Conservation (phyloP, 2,888 invertebrate species). For the Disparrhopalites patrizii region DNA sequence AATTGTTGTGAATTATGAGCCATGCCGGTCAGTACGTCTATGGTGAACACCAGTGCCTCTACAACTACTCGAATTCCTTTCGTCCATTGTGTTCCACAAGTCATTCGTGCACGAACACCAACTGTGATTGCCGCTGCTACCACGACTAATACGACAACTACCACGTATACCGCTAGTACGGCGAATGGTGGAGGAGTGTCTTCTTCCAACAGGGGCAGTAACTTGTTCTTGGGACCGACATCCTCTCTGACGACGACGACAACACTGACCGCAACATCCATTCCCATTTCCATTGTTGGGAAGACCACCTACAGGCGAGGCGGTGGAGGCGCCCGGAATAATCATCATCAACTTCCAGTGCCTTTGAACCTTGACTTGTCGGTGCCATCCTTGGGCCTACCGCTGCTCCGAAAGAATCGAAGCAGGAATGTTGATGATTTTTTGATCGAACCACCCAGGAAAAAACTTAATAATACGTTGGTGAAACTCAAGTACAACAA, state of each 20-base stretch:
- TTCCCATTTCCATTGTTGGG: constrained; percentile 19
- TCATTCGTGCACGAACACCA: constrained; percentile 15
- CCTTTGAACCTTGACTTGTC: too few species aligned
- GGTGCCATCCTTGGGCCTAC: not conserved
- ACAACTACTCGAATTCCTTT: constrained; percentile 16
- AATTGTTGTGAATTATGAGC: constrained; percentile 19
- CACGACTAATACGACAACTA: not conserved
- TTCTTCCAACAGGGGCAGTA: too few species aligned
- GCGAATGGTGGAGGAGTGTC: constrained; percentile 11
- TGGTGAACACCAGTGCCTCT: too few species aligned
- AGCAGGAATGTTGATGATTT: not conserved
- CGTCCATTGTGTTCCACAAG: constrained; percentile 21
- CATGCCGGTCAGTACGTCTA: constrained; percentile 24
- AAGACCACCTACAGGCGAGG: constrained; percentile 6
- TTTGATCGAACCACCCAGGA: constrained; percentile 2
- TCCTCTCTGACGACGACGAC: too few species aligned
- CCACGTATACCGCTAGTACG: not conserved
- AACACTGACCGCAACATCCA: constrained; percentile 5
- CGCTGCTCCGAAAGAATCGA: not conserved
- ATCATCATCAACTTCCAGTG: too few species aligned
- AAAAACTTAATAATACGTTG: constrained; percentile 7
- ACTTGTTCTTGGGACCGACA: too few species aligned
- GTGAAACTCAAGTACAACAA: not conserved
- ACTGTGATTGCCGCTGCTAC: constrained; percentile 15
- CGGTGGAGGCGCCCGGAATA: not conserved